These are phyloP conservation scores for Nesospiza acunhae DNA, from an alignment of 2,113 vertebrate genomes.

Conservation along the genomic window DNA sequence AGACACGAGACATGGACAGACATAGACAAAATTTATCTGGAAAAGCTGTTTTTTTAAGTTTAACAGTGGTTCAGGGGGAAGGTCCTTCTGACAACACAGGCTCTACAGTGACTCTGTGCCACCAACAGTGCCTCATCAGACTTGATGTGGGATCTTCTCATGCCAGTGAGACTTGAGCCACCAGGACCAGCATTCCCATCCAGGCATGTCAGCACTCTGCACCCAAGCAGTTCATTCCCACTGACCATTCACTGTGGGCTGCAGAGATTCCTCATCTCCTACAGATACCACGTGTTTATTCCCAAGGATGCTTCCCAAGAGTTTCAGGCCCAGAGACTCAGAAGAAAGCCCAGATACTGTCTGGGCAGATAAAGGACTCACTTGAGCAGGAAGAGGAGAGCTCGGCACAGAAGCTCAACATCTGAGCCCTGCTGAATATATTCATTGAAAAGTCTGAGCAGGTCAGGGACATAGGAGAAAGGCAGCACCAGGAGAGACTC, in stretches of 20 bases:
- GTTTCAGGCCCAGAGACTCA: background rate
- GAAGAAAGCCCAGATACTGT: background rate
- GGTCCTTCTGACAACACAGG: rapidly evolving
- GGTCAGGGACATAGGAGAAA: constrained; percentile 89
- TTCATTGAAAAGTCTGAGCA: constrained; percentile 85
- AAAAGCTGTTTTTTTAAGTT: background rate
- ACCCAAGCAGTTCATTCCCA: background rate
- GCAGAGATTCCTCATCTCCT: background rate
- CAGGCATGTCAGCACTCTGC: background rate
- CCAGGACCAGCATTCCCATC: background rate
- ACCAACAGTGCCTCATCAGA: background rate
- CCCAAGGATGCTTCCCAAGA: background rate
- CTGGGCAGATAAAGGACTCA: constrained; percentile 41
- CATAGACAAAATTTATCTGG: background rate
- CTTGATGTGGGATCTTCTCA: background rate
- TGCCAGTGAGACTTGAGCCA: background rate
- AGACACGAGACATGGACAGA: background rate
- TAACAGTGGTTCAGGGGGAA: background rate
- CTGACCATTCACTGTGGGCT: background rate
- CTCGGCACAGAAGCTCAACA: constrained; percentile 90
- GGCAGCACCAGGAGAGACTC: constrained; percentile 93
- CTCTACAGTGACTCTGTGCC: background rate
- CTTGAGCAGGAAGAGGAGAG: constrained; percentile 95
- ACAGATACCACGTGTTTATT: background rate
- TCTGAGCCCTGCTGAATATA: constrained; percentile 84